Evolutionary conservation across 92 coral and sea anemone genomes (phyloP).

Genomic region (Zoanthus sansibaricus): DNA sequence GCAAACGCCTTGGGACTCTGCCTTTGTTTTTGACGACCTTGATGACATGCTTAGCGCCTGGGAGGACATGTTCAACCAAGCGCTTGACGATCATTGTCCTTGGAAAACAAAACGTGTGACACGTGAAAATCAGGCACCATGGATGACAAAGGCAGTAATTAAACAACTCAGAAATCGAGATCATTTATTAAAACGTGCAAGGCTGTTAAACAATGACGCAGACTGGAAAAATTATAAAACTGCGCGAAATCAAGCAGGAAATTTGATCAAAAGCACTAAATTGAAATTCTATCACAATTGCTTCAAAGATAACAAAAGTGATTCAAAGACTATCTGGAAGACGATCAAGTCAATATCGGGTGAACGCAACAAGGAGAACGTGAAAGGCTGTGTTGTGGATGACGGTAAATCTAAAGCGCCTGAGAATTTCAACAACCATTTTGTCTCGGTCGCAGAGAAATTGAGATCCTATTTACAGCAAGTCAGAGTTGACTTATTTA

Average conservation of each 20-base stretch:
- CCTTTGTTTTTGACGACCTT: slow-evolving; percentile 37
- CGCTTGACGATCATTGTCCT: neutral
- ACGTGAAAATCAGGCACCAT: slow-evolving; percentile 46
- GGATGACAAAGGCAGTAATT: slow-evolving; percentile 47
- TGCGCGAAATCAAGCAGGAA: slow-evolving; percentile 31
- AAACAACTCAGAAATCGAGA: slow-evolving; percentile 46
- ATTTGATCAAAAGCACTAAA: slow-evolving; percentile 27
- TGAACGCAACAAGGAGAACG: neutral
- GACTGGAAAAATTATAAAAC: slow-evolving; percentile 30
- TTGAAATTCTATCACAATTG: slow-evolving; percentile 22
- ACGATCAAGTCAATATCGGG: slow-evolving; percentile 50
- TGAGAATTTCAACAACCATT: slow-evolving; percentile 63
- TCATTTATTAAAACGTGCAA: slow-evolving; percentile 25
- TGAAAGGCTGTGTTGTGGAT: slow-evolving; percentile 1
- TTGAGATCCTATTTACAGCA: slow-evolving; percentile 57
- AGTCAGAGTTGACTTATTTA: slow-evolving; percentile 46
- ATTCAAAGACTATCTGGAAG: slow-evolving; percentile 46
- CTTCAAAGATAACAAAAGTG: slow-evolving; percentile 25
- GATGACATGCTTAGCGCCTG: slow-evolving; percentile 19
- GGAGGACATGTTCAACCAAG: neutral
- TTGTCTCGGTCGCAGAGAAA: slow-evolving; percentile 63
- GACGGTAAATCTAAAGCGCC: slow-evolving; percentile 13
- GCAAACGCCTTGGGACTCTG: slow-evolving; percentile 32
- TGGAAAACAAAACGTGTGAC: no score
- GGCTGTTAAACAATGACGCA: slow-evolving; percentile 6